Evolutionary conservation across 2,113 vertebrate genomes (phyloP), one percentile per base, ranked within the genome.

Genomic region (Epinephelus cyanopodus): DNA sequence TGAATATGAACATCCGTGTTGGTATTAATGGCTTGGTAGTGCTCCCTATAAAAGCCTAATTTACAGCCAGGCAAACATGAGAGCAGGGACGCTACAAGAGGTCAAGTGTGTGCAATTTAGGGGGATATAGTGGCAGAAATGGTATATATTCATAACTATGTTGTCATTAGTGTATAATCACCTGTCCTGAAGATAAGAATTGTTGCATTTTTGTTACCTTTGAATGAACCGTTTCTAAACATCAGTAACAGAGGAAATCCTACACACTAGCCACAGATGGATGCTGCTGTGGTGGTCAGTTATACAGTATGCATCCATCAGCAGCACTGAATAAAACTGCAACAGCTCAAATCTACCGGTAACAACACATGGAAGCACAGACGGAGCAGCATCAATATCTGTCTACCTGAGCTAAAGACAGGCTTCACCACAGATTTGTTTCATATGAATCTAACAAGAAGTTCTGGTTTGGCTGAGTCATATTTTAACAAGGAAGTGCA

Each of bases 401-500:
- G 1, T 50, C 2, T 4, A 6, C 39, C 75, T 33, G 21, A 47
- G 15, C 12, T 29, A 45, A 70, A 37, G 27, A 14, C 37, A 63
- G 58, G 25, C 47, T 52, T 60, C 27, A 21, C 10, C 3, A 15
- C 50, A 57, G 12, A 50, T 19, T 4, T 65, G 0, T 25, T 64
- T 74, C 33, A 9, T n/a, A 29, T 65, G 23, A 39, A 19, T 23
- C 9, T 56, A 0, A 68, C 27, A 76, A 63, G 0, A 45, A 37
- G 17, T 23, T 47, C 17, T 64, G 6, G 42, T 6, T 18, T 47
- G 77, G 45, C 27, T 71, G 7, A 27, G 19, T 39, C 47, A 65
- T 47, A 56, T 60, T 78, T 11, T 50, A 74, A 74, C 53, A 27
- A 64, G 56, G 42, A 15, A 8, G 6, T 39, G 25, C 39, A 57